A percentile compares a stretch with the other conserved stretches of the same genome.
phyloP scores from a whole-genome alignment of 1,140 invertebrate species.

The Gerris buenoi region DNA sequence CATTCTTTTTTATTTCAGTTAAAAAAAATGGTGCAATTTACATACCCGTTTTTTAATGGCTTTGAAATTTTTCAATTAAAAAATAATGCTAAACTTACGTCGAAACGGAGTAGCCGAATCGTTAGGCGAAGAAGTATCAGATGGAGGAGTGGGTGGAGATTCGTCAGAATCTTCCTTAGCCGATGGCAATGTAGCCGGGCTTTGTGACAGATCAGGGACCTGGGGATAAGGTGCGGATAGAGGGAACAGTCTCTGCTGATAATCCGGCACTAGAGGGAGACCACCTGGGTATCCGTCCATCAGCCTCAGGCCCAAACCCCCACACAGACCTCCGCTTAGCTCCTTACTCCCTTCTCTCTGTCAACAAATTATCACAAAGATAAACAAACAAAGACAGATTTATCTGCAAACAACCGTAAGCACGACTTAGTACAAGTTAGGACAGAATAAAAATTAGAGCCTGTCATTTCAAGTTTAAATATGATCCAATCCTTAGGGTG shows the following conservation, averaged over 20 bases:
- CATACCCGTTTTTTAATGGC: no score
- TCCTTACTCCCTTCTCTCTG: conserved; percentile 33
- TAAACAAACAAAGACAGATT: no score
- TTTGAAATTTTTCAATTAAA: no score
- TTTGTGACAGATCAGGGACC: conserved; percentile 27
- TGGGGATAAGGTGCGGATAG: conserved; percentile 25
- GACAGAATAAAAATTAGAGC: no score
- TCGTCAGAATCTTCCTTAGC: neutral
- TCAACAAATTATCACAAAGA: neutral
- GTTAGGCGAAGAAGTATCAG: conserved; percentile 31
- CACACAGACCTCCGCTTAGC: conserved; percentile 34
- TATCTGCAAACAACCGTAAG: no score
- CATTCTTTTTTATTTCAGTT: no score
- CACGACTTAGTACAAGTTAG: no score
- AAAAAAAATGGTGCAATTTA: no score
- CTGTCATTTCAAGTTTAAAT: no score
- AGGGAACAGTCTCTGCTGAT: neutral
- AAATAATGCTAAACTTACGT: conserved; percentile 27
- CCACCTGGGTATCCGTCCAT: conserved; percentile 38
- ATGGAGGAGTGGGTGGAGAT: neutral
- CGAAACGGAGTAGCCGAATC: conserved; percentile 31
- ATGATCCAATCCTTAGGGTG: no score
- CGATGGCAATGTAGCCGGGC: neutral
- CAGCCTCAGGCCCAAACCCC: conserved; percentile 37
- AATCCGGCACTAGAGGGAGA: conserved; percentile 34